Percentiles rank a stretch among this genome's conserved stretches.
Conservation (phyloP, 1,140 invertebrate species). For the Cecropterus lyciades region DNA sequence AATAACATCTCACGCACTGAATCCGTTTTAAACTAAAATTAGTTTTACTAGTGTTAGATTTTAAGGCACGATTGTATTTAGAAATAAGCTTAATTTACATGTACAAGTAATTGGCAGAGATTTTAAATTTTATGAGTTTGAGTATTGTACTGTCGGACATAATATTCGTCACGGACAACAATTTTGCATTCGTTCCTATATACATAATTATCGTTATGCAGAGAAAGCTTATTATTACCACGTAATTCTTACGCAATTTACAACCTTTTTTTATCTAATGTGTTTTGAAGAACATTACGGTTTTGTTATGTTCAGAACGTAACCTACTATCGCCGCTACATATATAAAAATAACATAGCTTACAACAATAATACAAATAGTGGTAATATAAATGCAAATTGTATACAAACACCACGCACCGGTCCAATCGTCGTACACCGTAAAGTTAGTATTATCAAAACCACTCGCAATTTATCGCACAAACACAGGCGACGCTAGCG, state of each 20-base stretch:
- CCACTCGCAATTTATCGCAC: slow-evolving; percentile 49
- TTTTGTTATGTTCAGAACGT: neutral
- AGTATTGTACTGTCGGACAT: slow-evolving; percentile 41
- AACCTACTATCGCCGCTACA: no score
- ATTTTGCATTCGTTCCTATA: slow-evolving; percentile 54
- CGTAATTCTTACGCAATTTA: slow-evolving; percentile 54
- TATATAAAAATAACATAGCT: slow-evolving; percentile 26
- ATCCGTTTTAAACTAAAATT: neutral
- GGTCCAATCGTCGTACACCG: slow-evolving; percentile 41
- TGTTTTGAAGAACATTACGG: slow-evolving; percentile 1
- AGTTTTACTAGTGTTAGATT: slow-evolving; percentile 3
- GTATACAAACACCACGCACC: slow-evolving; percentile 57
- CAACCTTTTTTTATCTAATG: slow-evolving; percentile 28
- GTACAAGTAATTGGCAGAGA: slow-evolving; percentile 20
- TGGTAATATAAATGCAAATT: slow-evolving; percentile 34
- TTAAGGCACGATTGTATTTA: slow-evolving; percentile 19
- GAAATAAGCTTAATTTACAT: slow-evolving; percentile 22
- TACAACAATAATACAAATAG: slow-evolving; percentile 3
- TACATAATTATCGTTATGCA: slow-evolving; percentile 50
- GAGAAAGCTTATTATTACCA: slow-evolving; percentile 61
- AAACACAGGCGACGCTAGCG: slow-evolving; percentile 44
- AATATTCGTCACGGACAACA: slow-evolving; percentile 64
- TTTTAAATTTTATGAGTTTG: slow-evolving; percentile 7
- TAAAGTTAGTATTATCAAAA: slow-evolving; percentile 35
- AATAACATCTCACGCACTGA: neutral